Conservation (phyloP, 2,113 vertebrate genomes). For the Glaucomys volans region DNA sequence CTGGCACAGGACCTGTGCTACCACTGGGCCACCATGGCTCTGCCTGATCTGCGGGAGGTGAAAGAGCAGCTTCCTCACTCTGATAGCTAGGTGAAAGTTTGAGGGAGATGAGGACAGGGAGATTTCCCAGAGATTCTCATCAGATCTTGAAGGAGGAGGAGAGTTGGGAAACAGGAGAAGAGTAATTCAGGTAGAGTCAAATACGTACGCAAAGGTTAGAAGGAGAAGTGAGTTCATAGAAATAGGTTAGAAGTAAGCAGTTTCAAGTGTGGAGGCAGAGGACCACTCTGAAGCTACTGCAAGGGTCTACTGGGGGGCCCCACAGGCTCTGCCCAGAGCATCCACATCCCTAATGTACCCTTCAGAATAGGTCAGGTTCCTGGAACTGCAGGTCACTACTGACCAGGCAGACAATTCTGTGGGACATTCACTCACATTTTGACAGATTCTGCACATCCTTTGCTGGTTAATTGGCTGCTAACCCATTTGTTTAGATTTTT, state of each 20-base stretch:
- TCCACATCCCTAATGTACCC: rapidly evolving
- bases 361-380: neutral
- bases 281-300: neutral
- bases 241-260: neutral
- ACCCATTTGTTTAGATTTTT: slow-evolving; percentile 9
- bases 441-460: neutral
- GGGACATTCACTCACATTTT: neutral
- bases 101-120: neutral
- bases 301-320: neutral
- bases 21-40: rapidly evolving
- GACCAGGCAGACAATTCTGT: neutral
- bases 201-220: neutral
- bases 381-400: neutral
- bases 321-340: neutral
- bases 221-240: neutral
- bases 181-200: neutral
- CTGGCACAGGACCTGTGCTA: neutral
- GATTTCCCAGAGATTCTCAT: neutral
- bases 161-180: neutral
- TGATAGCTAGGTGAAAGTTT: neutral
- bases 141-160: neutral
- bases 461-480: neutral
- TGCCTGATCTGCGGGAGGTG: neutral
- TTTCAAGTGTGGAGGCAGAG: neutral
- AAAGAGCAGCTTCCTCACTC: neutral